Evolutionary conservation across 1,140 invertebrate genomes (phyloP).

Genomic region (Drosophila oshimai): DNA sequence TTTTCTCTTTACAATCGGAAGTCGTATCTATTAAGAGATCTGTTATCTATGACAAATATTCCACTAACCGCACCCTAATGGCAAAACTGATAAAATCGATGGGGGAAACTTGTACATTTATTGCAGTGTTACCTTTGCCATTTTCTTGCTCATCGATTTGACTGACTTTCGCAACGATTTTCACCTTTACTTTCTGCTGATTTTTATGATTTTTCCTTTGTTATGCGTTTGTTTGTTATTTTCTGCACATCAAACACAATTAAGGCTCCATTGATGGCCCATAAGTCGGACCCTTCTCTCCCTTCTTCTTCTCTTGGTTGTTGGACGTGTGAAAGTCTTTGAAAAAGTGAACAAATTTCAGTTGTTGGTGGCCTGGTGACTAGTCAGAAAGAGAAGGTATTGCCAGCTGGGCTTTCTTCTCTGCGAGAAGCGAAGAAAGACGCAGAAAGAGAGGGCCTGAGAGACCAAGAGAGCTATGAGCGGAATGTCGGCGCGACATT

Average conservation of each 20-base stretch:
- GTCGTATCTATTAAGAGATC: not conserved
- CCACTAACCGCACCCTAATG: conserved; percentile 14
- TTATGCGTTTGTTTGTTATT: conserved; percentile 30
- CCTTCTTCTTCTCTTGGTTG: not conserved
- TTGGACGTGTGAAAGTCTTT: conserved; percentile 52
- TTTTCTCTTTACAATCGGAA: not conserved
- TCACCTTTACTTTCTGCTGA: conserved; percentile 33
- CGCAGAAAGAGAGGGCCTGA: conserved; percentile 5
- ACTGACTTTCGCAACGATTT: conserved; percentile 56
- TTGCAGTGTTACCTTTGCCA: conserved; percentile 55
- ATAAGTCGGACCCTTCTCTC: conserved; percentile 12
- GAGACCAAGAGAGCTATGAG: conserved; percentile 2
- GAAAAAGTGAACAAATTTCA: conserved; percentile 33
- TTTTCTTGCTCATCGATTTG: conserved; percentile 41
- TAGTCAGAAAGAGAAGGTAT: not conserved
- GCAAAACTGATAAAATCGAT: conserved; percentile 20
- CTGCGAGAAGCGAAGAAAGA: not conserved
- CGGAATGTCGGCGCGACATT: conserved; percentile 48
- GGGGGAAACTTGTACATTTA: conserved; percentile 1
- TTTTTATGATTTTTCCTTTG: conserved; percentile 26
- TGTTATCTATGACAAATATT: conserved; percentile 5
- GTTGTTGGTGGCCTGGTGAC: conserved; percentile 3
- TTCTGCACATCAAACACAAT: conserved; percentile 51
- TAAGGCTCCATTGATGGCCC: conserved; percentile 33
- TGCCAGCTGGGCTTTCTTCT: conserved; percentile 36